Percentiles rank a stretch among this genome's conserved stretches.
phyloP scores from a whole-genome alignment of 2,113 vertebrate species.

The Strix aluco region DNA sequence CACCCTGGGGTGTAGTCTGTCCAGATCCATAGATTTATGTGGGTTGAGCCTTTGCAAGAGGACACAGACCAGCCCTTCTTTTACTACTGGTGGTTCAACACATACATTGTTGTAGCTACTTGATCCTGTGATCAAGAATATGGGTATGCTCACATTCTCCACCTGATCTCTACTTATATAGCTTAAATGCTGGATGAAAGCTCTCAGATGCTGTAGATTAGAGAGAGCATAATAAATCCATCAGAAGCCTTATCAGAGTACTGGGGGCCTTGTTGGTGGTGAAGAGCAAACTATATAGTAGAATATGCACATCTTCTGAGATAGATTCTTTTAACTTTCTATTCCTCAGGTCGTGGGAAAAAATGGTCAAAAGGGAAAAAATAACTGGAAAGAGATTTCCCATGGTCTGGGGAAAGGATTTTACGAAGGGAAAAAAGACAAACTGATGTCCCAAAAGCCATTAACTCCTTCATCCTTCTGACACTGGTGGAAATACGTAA shows the following conservation, averaged over 20 bases:
- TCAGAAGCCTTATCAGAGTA: not conserved
- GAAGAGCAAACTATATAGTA: not conserved
- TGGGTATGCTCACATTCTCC: not conserved
- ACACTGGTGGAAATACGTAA: not conserved
- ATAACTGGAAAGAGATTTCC: not conserved
- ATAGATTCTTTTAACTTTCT: not conserved
- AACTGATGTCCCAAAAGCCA: not conserved
- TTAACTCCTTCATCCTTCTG: not conserved
- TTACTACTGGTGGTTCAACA: accelerated
- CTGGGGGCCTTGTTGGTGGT: not conserved
- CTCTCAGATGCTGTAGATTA: not conserved
- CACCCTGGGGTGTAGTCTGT: not conserved
- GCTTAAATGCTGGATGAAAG: not conserved
- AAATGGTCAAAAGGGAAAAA: not conserved
- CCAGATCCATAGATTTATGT: not conserved
- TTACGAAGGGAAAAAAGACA: not conserved
- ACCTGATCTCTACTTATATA: not conserved
- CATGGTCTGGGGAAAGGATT: not conserved
- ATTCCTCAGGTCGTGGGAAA: not conserved
- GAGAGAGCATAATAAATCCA: not conserved
- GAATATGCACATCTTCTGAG: not conserved
- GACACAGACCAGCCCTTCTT: not conserved
- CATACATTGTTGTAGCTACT: not conserved
- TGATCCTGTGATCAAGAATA: not conserved
- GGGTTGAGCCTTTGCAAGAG: not conserved